Base-by-base conservation (phyloP, 2,797 vertebrate genomes). In the Xenopus petersii region DNA sequence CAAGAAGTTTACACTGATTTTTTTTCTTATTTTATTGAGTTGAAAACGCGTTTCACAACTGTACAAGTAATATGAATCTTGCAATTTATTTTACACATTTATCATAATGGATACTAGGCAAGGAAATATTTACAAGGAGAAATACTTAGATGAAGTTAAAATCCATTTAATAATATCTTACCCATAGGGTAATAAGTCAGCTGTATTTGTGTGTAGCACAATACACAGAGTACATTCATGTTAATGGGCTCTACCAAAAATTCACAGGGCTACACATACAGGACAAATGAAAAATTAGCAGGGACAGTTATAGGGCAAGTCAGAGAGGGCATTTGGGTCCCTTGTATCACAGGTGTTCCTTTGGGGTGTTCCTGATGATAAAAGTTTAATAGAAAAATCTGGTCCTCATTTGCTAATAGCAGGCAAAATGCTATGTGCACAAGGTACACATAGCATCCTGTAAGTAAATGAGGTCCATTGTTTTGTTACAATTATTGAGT, bases 151-250 rank as follows among this genome's bases (percentile, higher is more conserved):
- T 89, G 86, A 92, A 94, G 92, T 94, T 94, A 93, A 94, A 96
- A 92, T 92, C 94, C 93, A 95, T 93, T 96, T 94, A 93, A 92
- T 94, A 94, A 89, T 95, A 95, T 96, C 94, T 98, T 99, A 99
- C 97, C 97, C 97, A 98, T 95, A 97, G 97, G 97, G 97, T 97
- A 98, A 98, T 97, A 97, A 93, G 95, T 95, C 97, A 95, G 93
- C 36, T 42, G 3, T 94, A 94, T 93, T 92, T 92, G 93, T 96
- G 95, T 86, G 92, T 96, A 94, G 93, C 94, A 94, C 94, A 94
- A 97, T 94, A 98, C 94, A 95, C 94, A 88, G 87, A 83, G 77
- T 94, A 95, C 93, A 75, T 70, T 71, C 55, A 93, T 96, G 96
- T 98, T 98, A 97, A 95, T 93, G 82, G 82, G 84, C 83, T 84